Percentiles rank a stretch among this genome's conserved stretches.
These are phyloP conservation scores for Ischnura elegans DNA, from an alignment of 2,888 invertebrate genomes.

Conservation along the genomic window DNA sequence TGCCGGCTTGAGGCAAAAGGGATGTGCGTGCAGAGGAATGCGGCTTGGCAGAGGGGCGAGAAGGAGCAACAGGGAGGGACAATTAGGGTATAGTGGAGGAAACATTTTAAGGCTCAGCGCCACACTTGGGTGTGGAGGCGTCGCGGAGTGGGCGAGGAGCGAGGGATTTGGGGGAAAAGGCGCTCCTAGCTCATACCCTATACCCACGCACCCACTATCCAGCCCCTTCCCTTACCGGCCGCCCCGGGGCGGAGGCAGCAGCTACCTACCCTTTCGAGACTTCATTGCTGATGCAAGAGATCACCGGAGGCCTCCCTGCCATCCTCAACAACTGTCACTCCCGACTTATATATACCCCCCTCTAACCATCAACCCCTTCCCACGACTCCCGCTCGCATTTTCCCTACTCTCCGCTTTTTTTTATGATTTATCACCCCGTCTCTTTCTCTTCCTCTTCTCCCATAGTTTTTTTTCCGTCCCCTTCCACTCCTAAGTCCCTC, in stretches of 20 bases:
- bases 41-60: neutral
- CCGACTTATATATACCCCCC: neutral
- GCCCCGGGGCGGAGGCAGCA: neutral
- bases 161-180: neutral
- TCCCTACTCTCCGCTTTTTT: neutral
- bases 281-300: conserved; percentile 35
- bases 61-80: neutral
- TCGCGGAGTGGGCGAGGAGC: neutral
- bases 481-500: neutral
- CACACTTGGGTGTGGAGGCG: neutral
- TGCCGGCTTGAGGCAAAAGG: neutral
- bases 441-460: neutral
- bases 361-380: no score
- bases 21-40: neutral
- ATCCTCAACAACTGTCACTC: conserved; percentile 33
- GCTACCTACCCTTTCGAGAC: conserved; percentile 25
- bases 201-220: no score
- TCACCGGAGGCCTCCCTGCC: neutral
- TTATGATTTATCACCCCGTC: neutral
- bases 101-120: neutral
- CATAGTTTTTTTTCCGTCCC: neutral
- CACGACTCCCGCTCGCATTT: neutral
- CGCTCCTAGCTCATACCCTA: neutral
- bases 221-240: neutral
- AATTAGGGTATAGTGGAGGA: neutral